Conservation (phyloP, 2,888 invertebrate species). For the Hypomecis atomaria region DNA sequence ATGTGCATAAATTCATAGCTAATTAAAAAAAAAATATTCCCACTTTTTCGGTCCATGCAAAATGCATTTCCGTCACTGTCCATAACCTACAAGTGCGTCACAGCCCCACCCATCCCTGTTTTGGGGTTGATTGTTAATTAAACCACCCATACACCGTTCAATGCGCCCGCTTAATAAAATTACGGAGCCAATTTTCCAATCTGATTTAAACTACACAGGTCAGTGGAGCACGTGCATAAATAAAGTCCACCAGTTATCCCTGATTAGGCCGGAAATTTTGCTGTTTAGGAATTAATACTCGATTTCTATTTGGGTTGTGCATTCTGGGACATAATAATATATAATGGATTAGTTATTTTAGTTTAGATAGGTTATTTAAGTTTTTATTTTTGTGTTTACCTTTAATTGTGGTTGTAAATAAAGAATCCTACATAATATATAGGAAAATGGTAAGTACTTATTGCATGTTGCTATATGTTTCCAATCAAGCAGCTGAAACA, state of each 20-base stretch:
- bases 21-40: too few relatives aligned
- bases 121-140: constrained; percentile 68
- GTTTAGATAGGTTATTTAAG: too few relatives aligned
- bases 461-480: background rate
- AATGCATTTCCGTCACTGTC: too few relatives aligned
- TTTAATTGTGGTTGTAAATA: too few relatives aligned
- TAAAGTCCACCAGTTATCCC: constrained; percentile 26
- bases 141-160: constrained; percentile 68
- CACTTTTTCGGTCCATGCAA: too few relatives aligned
- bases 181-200: constrained; percentile 59
- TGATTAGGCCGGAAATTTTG: constrained; percentile 21
- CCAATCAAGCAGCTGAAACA: too few relatives aligned
- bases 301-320: background rate
- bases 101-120: constrained; percentile 54
- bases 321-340: too few relatives aligned
- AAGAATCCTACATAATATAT: too few relatives aligned
- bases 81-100: constrained; percentile 28
- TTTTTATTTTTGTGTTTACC: too few relatives aligned
- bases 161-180: constrained; percentile 60
- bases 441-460: too few relatives aligned
- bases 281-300: constrained; percentile 7
- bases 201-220: constrained; percentile 51
- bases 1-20: too few relatives aligned
- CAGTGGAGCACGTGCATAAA: constrained; percentile 37
- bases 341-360: too few relatives aligned